Conservation (phyloP, 1,140 invertebrate genomes). For the Trichomalopsis sarcophagae region DNA sequence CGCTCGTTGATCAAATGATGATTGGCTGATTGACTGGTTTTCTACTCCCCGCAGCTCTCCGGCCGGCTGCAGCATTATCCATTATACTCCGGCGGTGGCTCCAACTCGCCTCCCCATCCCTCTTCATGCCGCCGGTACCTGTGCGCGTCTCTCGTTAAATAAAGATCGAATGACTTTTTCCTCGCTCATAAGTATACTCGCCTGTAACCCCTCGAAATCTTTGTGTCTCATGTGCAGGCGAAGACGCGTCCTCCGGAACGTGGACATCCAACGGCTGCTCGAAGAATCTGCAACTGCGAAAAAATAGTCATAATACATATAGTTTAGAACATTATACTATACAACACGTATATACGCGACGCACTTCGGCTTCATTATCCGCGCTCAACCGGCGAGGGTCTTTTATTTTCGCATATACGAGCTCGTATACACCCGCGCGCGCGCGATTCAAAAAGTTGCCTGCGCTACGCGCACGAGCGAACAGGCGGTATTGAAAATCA, state of each 20-base stretch:
- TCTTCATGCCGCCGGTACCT: neutral
- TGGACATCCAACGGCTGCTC: slow-evolving; percentile 60
- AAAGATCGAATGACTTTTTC: neutral
- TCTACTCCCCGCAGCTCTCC: neutral
- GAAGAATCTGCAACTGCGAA: slow-evolving; percentile 51
- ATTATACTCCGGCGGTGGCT: neutral
- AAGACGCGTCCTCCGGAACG: slow-evolving; percentile 59
- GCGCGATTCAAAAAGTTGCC: slow-evolving; percentile 47
- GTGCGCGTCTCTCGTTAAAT: neutral
- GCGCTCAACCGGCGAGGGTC: neutral
- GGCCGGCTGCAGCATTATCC: neutral
- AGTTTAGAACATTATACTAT: slow-evolving; percentile 21
- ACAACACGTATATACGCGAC: neutral
- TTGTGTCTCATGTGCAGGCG: slow-evolving; percentile 56
- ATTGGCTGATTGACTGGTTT: slow-evolving; percentile 5
- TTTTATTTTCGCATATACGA: neutral
- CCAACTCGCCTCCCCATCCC: neutral
- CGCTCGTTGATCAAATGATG: neutral
- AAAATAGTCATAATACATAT: slow-evolving; percentile 18
- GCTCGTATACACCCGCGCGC: neutral
- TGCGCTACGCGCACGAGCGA: slow-evolving; percentile 38
- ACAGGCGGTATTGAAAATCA: slow-evolving; percentile 56
- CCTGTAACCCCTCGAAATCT: slow-evolving; percentile 62
- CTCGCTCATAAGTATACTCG: slow-evolving; percentile 48
- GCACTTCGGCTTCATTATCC: slow-evolving; percentile 26